A percentile compares a stretch with the other conserved stretches of the same genome.
These are phyloP conservation scores for Neria commutata DNA, from an alignment of 2,888 invertebrate genomes.

Conservation along the genomic window DNA sequence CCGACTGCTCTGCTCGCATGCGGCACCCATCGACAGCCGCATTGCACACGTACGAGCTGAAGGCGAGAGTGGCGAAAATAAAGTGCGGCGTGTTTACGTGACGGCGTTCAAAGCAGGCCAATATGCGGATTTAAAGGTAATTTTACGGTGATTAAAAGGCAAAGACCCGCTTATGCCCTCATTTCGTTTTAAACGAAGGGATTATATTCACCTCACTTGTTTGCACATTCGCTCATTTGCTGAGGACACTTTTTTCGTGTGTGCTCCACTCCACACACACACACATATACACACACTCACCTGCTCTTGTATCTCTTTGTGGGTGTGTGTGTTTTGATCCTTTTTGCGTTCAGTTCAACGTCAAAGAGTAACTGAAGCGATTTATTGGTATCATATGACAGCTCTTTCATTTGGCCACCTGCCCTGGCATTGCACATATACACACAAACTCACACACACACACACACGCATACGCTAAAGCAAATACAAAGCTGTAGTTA, in stretches of 20 bases:
- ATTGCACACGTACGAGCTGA: not conserved
- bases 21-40: no score
- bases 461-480: not conserved
- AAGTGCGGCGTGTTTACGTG: not conserved
- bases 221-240: not conserved
- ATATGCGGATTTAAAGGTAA: not conserved
- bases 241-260: constrained; percentile 34
- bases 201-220: constrained; percentile 45
- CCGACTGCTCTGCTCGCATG: no score
- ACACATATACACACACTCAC: constrained; percentile 22
- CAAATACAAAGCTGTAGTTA: no score
- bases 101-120: not conserved
- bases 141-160: not conserved
- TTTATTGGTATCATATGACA: constrained; percentile 51
- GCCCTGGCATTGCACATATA: not conserved
- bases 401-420: not conserved
- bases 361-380: constrained; percentile 52
- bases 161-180: constrained; percentile 46
- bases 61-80: not conserved
- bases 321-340: constrained; percentile 49
- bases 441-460: not conserved
- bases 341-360: constrained; percentile 14
- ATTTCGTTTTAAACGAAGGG: constrained; percentile 47
- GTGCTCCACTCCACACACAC: no score
- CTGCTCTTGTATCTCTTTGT: constrained; percentile 35